Conservation (phyloP, 1,140 invertebrate species). For the Reticulitermes speratus region DNA sequence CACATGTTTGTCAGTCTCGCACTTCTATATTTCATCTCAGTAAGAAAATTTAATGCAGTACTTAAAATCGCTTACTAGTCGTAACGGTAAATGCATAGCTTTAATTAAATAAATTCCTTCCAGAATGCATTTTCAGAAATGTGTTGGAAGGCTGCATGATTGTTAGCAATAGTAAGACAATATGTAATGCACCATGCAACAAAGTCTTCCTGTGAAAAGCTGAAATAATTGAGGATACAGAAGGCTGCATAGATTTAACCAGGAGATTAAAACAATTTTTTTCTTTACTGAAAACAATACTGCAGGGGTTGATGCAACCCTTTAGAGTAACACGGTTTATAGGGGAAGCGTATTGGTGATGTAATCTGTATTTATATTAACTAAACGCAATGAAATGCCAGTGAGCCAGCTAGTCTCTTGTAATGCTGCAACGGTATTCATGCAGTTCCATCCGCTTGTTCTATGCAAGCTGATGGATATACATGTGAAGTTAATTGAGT, state of each 20-base stretch:
- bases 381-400: not conserved
- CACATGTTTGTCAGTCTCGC: too few relatives aligned
- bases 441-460: not conserved
- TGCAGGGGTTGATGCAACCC: not conserved
- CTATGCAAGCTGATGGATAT: not conserved
- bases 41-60: too few relatives aligned
- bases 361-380: not conserved
- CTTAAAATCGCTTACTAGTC: too few relatives aligned
- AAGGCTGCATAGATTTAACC: not conserved
- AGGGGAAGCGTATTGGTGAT: not conserved
- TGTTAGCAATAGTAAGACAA: not conserved
- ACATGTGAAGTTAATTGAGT: constrained; percentile 13
- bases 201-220: not conserved
- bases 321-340: not conserved
- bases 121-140: too few relatives aligned
- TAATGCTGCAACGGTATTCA: constrained; percentile 5
- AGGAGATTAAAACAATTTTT: not conserved
- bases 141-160: too few relatives aligned
- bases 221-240: constrained; percentile 2
- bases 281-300: constrained; percentile 4
- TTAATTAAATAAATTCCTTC: too few relatives aligned
- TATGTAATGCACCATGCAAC: not conserved
- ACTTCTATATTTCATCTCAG: too few relatives aligned
- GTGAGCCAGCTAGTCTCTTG: not conserved
- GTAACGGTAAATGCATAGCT: too few relatives aligned